Base-by-base conservation (phyloP, 2,797 vertebrate species). In the Hippoglossus hippoglossus region DNA sequence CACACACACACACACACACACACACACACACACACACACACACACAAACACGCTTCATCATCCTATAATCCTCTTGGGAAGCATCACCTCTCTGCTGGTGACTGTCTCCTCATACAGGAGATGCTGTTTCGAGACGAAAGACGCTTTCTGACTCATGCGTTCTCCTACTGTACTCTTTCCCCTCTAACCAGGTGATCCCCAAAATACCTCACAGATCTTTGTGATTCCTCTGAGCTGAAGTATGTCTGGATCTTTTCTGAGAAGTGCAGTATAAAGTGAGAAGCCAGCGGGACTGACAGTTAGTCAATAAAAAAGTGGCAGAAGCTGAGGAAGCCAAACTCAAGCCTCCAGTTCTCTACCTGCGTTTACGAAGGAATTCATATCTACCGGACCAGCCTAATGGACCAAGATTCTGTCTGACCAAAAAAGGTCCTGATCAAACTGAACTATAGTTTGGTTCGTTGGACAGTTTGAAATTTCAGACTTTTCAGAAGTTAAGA, bases 171-270 rank as follows among this genome's bases (percentile, higher is more conserved):
- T 75, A 81, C 56, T 22, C 49, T 57, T 52, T 63, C 21, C 39
- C 25, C 71, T 76, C 41, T 3, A 73, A 82, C 79, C 3, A 21
- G 50, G 62, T 71, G 71, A 84, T 72, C 62, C 68, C 67, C 50
- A 79, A 87, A 90, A 87, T 83, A 85, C 76, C 24, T 76, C 57
- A 67, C 67, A 68, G 52, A 52, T 60, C 61, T 67, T 60, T 52
- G 18, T 39, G 67, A 79, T 73, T 57, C 73, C 49, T 67, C 62
- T 22, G 16, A 52, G 68, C 36, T 47, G 41, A 67, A 25, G n/a
- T 31, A 12, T 51, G 58, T 75, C 60, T 83, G 67, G 47, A 22
- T 75, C 66, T 67, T 83, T 77, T 54, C 47, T 47, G 56, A 74
- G 70, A 26, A 75, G 73, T 54, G 31, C 22, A 64, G 63, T 19